phyloP scores from a whole-genome alignment of 2,797 vertebrate genomes.

The Netta rufina region DNA sequence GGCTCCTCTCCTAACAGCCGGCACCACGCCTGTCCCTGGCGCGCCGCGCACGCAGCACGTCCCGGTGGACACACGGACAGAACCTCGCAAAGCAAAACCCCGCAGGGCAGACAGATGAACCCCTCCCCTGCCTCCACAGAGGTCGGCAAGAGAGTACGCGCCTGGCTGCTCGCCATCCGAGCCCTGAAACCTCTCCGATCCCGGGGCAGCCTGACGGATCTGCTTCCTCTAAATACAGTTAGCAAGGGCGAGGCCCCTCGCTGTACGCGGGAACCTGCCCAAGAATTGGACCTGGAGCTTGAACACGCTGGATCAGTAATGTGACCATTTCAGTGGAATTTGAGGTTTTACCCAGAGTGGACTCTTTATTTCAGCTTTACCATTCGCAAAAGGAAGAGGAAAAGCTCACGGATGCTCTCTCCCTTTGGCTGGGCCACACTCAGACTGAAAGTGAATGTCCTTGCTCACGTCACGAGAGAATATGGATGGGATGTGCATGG shows the following conservation, averaged over 20 bases:
- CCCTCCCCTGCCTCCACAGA: background rate
- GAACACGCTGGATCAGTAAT: conserved; percentile 39
- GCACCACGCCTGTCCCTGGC: background rate
- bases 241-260: background rate
- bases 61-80: background rate
- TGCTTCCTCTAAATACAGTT: background rate
- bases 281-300: background rate
- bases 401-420: conserved; percentile 68
- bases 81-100: background rate
- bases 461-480: conserved; percentile 70
- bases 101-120: background rate
- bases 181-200: background rate
- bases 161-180: background rate
- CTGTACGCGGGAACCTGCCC: background rate
- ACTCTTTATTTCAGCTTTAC: conserved; percentile 81
- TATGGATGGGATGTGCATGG: conserved; percentile 70
- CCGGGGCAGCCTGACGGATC: conserved; percentile 5
- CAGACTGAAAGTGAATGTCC: conserved; percentile 68
- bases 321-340: conserved; percentile 75
- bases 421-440: conserved; percentile 65
- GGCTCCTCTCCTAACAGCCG: conserved; percentile 14
- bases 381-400: conserved; percentile 71
- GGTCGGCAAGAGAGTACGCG: background rate
- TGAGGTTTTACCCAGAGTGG: conserved; percentile 76
- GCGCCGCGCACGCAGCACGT: background rate